phyloP scores from a whole-genome alignment of 2,888 invertebrate genomes.

The Macropis europaea region DNA sequence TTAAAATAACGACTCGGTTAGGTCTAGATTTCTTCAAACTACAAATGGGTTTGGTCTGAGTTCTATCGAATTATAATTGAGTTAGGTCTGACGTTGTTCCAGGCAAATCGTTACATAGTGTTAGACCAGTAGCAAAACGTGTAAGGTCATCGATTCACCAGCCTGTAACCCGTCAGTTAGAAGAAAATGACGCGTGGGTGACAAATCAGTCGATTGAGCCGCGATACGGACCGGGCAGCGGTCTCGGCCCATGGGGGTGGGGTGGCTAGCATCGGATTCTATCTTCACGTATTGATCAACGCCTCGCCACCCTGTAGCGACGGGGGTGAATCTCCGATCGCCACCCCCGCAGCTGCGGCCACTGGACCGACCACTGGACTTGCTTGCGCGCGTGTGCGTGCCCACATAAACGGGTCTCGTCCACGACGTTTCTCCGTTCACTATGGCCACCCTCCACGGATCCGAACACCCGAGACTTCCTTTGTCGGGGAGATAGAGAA shows the following conservation, averaged over 20 bases:
- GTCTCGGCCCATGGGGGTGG: conserved; percentile 41
- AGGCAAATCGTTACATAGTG: no score
- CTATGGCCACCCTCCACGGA: conserved; percentile 15
- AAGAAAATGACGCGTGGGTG: conserved; percentile 77
- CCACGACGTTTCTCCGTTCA: conserved; percentile 54
- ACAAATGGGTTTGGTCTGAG: no score
- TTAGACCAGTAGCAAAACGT: no score
- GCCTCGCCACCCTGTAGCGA: conserved; percentile 75
- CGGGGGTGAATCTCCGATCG: conserved; percentile 70
- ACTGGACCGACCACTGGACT: conserved; percentile 78
- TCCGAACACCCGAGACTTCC: conserved; percentile 32
- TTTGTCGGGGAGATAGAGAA: conserved; percentile 13
- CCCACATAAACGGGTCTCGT: conserved; percentile 70
- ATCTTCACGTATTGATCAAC: conserved; percentile 80
- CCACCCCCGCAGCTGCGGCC: conserved; percentile 77
- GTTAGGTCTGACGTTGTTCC: no score
- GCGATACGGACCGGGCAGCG: conserved; percentile 72
- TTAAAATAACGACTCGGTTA: no score
- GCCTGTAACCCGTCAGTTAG: no score
- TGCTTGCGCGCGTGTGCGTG: conserved; percentile 71
- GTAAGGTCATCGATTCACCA: no score
- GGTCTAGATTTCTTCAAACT: no score
- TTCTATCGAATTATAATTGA: no score
- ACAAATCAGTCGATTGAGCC: conserved; percentile 78
- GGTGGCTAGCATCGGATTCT: conserved; percentile 79